Conservation (phyloP, 2,888 invertebrate genomes). For the Panopea generosa region DNA sequence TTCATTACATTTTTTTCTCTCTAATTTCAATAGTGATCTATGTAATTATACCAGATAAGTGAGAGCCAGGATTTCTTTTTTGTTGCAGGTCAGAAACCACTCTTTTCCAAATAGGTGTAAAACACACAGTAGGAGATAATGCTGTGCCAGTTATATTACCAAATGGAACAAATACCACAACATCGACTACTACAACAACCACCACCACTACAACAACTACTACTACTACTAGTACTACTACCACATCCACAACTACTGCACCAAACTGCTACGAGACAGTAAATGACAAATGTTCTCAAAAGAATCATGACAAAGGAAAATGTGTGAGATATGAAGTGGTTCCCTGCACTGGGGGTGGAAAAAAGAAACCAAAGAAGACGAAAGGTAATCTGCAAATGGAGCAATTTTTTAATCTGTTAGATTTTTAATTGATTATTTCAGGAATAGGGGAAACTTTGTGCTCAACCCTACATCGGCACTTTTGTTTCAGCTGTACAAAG, state of each 20-base stretch:
- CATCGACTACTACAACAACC: conserved; percentile 35
- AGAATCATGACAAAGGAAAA: not conserved
- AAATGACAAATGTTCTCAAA: conserved; percentile 1
- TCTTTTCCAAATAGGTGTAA: conserved; percentile 50
- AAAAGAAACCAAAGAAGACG: no score
- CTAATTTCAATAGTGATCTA: no score
- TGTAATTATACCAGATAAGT: no score
- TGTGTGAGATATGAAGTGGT: no score
- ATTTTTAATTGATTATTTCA: no score
- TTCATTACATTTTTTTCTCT: no score
- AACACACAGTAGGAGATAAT: conserved; percentile 32
- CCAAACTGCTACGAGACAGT: not conserved
- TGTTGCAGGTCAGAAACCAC: conserved; percentile 50
- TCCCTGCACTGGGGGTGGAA: no score
- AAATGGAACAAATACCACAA: conserved; percentile 1
- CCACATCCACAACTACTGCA: conserved; percentile 16
- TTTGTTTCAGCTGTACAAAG: no score
- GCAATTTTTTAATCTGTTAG: no score
- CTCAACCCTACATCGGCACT: no score
- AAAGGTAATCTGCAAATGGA: no score
- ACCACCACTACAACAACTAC: conserved; percentile 38
- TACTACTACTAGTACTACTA: conserved; percentile 26
- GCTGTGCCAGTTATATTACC: conserved; percentile 16
- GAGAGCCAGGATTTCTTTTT: not conserved
- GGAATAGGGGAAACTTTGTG: no score